Evolutionary conservation across 1,140 invertebrate genomes (phyloP), one percentile per base, ranked within the genome.

Genomic region (Psilanteris sp.): DNA sequence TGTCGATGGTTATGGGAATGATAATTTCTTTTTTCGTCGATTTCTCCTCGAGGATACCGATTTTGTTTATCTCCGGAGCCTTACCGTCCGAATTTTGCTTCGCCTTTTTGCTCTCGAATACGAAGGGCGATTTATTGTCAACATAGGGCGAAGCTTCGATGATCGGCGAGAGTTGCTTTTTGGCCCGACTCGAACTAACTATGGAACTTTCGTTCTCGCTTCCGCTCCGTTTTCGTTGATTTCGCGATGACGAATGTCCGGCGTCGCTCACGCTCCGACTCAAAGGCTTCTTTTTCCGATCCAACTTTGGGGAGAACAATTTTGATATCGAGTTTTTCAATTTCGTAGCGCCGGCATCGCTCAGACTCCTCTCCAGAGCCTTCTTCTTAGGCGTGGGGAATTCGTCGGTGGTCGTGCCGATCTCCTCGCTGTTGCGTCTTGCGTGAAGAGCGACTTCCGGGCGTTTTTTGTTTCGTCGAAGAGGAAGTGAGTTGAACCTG

Each of bases 121-220:
- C 88, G 71, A 94, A 94, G 66, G 93, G 93, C 77, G 93, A 92
- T 77, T 93, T 92, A 27, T 84, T 81, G 43, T 87, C 81, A 10
- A 79, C 90, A 81, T 74, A 91, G 88, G 80, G 90, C 84, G 87
- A 91, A 83, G 85, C 83, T 86, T 94, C 93, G 41, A 94, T 94
- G 54, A 94, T 94, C 0, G 93, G 93, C 9, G 93, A 94, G n/a
- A 94, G 76, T 78, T 93, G 93, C 46, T 91, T 91, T 80, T 91
- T 92, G 55, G 80, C 83, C 1, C 84, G 75, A 5, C 37, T 59
- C 3, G 75, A 48, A 27, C 78, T 79, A 8, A 84, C 43, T 10
- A 84, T 81, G 1, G 81, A 84, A 11, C 77, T 78, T 48, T 90
- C 87, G 44, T 80, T 85, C 22, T 89, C 87, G 66, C 84, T 89